Evolutionary conservation across 2,113 vertebrate species (phyloP), one percentile per base, ranked within the genome.

Genomic region (Saguinus imperator): DNA sequence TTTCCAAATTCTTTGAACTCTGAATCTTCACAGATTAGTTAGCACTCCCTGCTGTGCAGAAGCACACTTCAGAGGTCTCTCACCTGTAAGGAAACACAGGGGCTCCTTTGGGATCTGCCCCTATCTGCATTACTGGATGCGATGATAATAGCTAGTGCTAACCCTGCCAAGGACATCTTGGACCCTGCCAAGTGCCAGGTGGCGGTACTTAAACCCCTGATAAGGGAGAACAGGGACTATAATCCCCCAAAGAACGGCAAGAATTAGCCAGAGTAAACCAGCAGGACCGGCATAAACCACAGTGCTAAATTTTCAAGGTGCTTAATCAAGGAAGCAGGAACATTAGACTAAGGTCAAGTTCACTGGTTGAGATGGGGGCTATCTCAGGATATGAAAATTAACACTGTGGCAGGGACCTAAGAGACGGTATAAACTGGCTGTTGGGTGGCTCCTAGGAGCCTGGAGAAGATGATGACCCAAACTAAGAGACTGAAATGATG

Each of bases 111-210:
- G 35, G 25, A 89, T 87, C 35, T 64, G 35, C 32, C 35, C 10
- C 70, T 70, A 90, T 70, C 57, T 96, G 17, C 20, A 73, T 18
- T 79, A 25, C 32, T 92, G 18, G 55, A 68, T 72, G 32, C 25
- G 27, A 79, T 27, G 85, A 92, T 20, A 82, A n/a, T 55, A 95
- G 55, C 73, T 87, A 87, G 87, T 75, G 48, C 55, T 84, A 94
- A 66, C 32, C 18, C 55, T 91, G 43, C 76, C 66, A 86, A 86
- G 32, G 43, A 77, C 17, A 92, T 48, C 8, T 32, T 82, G 50
- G 58, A 40, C 35, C 50, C 14, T 52, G 50, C 50, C 50, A 52
- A 52, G 50, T 52, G 50, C 50, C 14, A 17, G 50, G 50, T 52
- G 50, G 50, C 16, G 14, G 50, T 14, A 52, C 50, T 52, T 52